A percentile compares a stretch with the other conserved stretches of the same genome.
Evolutionary conservation across 2,888 invertebrate genomes (phyloP).

Genomic region (Drosophila prolongata): DNA sequence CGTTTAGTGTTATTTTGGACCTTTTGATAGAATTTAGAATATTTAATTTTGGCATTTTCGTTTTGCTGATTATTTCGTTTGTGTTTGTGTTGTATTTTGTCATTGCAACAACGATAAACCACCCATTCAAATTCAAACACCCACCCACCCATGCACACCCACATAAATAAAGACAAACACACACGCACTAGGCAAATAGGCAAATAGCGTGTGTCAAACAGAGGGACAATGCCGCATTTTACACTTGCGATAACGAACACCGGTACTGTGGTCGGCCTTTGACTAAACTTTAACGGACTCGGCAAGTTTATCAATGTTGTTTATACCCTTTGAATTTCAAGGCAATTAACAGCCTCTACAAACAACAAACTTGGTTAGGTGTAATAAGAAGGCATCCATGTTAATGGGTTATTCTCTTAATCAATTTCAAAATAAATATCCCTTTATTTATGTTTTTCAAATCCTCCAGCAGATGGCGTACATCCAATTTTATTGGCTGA

Average conservation of each 20-base stretch:
- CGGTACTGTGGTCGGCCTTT: conserved; percentile 3
- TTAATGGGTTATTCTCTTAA: too few species aligned
- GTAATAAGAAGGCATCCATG: too few species aligned
- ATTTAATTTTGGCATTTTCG: conserved; percentile 11
- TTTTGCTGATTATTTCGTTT: conserved; percentile 30
- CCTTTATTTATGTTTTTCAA: too few species aligned
- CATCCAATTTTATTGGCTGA: too few species aligned
- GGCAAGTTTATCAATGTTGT: too few species aligned
- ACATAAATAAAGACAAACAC: conserved; percentile 11
- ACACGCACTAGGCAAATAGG: conserved; percentile 24
- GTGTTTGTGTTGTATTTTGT: conserved; percentile 37
- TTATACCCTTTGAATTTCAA: too few species aligned
- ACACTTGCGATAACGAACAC: conserved; percentile 15
- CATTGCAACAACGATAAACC: conserved; percentile 32
- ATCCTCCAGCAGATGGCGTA: too few species aligned
- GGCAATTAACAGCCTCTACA: too few species aligned
- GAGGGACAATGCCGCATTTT: conserved; percentile 10
- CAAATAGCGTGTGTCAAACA: conserved; percentile 7
- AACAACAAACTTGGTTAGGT: too few species aligned
- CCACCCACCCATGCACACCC: conserved; percentile 21
- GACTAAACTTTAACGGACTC: neutral
- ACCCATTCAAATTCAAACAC: conserved; percentile 3
- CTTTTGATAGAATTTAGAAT: neutral
- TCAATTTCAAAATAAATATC: too few species aligned
- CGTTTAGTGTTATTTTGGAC: conserved; percentile 1